phyloP scores from a whole-genome alignment of 1,140 invertebrate genomes.

The Pseudomyrmex sp. region DNA sequence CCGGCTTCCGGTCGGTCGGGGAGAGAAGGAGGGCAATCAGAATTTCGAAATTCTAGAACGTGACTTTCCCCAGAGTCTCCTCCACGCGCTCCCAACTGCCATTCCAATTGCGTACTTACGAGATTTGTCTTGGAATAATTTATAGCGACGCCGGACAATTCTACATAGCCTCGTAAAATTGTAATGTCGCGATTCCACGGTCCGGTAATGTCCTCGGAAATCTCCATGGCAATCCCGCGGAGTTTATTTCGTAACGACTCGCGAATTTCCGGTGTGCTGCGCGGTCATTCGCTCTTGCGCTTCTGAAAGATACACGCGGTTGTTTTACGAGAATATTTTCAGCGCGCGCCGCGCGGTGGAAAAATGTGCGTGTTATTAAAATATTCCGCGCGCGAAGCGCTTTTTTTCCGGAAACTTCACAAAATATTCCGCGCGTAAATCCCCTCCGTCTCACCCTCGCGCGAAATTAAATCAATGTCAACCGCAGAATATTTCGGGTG shows the following conservation, averaged over 20 bases:
- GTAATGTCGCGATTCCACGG: conserved; percentile 7
- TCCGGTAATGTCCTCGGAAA: conserved; percentile 3
- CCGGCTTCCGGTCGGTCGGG: neutral
- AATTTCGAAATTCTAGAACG: conserved; percentile 31
- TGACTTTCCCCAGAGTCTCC: conserved; percentile 21
- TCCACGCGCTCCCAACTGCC: neutral
- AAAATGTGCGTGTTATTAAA: conserved; percentile 31
- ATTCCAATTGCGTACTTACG: neutral
- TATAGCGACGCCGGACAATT: conserved; percentile 34
- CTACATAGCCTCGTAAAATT: neutral
- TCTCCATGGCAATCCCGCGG: conserved; percentile 29
- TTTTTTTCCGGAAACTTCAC: conserved; percentile 6
- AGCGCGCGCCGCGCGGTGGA: neutral
- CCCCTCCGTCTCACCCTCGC: neutral
- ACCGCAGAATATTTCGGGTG: neutral
- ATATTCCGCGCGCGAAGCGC: conserved; percentile 5
- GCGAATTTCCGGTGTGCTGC: neutral
- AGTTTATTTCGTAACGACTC: conserved; percentile 13
- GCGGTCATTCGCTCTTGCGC: neutral
- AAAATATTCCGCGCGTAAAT: conserved; percentile 29
- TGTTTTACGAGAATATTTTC: conserved; percentile 13
- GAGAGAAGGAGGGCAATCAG: conserved; percentile 5
- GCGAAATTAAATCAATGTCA: conserved; percentile 45
- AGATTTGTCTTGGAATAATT: conserved; percentile 39
- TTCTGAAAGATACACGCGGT: conserved; percentile 1